phyloP scores from a whole-genome alignment of 2,888 invertebrate species.

The Nephrotoma appendiculata region DNA sequence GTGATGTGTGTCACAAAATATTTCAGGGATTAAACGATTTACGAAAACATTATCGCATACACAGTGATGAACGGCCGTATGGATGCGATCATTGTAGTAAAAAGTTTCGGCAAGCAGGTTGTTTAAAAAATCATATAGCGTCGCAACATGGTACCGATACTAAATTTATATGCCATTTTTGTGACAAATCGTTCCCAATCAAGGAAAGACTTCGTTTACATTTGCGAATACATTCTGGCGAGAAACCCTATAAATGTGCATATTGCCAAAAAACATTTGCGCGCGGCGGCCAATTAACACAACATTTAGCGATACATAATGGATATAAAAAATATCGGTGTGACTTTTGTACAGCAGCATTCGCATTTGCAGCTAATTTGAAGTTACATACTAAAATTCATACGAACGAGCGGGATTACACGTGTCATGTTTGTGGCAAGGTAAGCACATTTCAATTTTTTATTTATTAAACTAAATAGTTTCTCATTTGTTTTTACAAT shows the following conservation, averaged over 20 bases:
- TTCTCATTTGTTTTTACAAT: no score
- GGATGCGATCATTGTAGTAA: constrained; percentile 46
- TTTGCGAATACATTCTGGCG: constrained; percentile 55
- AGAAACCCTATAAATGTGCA: constrained; percentile 49
- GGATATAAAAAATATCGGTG: constrained; percentile 59
- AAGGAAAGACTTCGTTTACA: constrained; percentile 63
- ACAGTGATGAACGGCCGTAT: constrained; percentile 48
- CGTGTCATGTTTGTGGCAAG: constrained; percentile 68
- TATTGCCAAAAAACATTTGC: constrained; percentile 51
- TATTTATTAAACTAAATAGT: no score
- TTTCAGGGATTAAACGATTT: constrained; percentile 51
- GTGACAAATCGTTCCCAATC: constrained; percentile 59
- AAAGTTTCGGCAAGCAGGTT: constrained; percentile 47
- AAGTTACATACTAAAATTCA: constrained; percentile 53
- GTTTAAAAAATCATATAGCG: constrained; percentile 44
- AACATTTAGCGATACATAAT: constrained; percentile 61
- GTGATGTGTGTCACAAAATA: constrained; percentile 46
- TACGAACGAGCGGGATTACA: constrained; percentile 57
- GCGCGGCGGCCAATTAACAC: constrained; percentile 50
- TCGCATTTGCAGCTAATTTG: constrained; percentile 48
- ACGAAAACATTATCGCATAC: constrained; percentile 49
- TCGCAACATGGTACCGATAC: constrained; percentile 26
- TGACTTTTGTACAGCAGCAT: constrained; percentile 52
- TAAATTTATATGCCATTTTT: constrained; percentile 54
- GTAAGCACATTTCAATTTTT: neutral